phyloP scores from a whole-genome alignment of 2,888 invertebrate species.

The Macroteleia sp. region DNA sequence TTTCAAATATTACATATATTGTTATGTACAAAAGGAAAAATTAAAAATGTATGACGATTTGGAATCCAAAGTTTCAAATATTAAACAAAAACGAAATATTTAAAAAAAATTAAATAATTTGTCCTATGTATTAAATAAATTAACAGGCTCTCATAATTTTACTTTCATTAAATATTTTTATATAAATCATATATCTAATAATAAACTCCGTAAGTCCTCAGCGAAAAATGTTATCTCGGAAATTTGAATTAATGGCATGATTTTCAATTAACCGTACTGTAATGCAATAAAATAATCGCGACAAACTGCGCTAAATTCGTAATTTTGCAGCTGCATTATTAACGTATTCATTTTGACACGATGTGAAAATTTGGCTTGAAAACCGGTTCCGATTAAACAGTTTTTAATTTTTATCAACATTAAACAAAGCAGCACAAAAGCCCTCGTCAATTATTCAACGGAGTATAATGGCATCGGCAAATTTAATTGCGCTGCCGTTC shows the following conservation, averaged over 20 bases:
- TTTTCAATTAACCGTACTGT: background rate
- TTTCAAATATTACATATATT: constrained; percentile 4
- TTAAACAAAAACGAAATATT: too few species aligned
- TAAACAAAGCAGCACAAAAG: constrained; percentile 30
- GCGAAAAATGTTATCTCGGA: too few species aligned
- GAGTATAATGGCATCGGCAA: constrained; percentile 27
- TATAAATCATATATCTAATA: too few species aligned
- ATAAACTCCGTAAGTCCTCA: too few species aligned
- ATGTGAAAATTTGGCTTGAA: constrained; percentile 7
- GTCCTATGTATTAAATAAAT: too few species aligned
- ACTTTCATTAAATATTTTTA: too few species aligned
- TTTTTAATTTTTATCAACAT: constrained; percentile 40
- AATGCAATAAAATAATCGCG: constrained; percentile 6
- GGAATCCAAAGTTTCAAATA: too few species aligned
- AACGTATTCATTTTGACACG: constrained; percentile 9
- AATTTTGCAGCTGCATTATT: background rate
- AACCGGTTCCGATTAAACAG: constrained; percentile 23
- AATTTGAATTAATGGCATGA: background rate
- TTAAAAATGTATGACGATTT: too few species aligned
- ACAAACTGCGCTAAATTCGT: background rate
- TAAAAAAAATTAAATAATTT: too few species aligned
- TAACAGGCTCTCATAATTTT: too few species aligned
- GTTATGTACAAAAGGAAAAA: constrained; percentile 15
- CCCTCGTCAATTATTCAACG: constrained; percentile 20
- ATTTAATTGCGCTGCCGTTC: constrained; percentile 22